Conservation (phyloP, 2,888 invertebrate species). For the Erebia aethiops region DNA sequence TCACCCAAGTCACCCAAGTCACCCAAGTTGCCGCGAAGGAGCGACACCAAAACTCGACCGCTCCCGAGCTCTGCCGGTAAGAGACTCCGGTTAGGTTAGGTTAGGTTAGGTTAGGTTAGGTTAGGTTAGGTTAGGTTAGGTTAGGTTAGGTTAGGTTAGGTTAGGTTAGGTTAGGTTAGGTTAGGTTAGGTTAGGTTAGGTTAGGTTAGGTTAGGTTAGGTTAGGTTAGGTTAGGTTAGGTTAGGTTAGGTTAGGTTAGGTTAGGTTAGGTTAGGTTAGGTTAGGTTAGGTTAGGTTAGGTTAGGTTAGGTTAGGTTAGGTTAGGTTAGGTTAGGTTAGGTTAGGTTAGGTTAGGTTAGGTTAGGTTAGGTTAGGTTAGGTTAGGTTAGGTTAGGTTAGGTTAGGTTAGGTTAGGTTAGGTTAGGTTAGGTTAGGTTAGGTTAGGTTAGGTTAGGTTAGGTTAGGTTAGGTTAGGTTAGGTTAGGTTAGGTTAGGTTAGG, state of each 20-base stretch:
- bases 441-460: slow-evolving; percentile 42
- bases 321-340: slow-evolving; percentile 31
- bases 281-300: slow-evolving; percentile 31
- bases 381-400: slow-evolving; percentile 31
- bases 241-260: slow-evolving; percentile 3
- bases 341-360: slow-evolving; percentile 35
- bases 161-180: slow-evolving; percentile 1
- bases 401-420: slow-evolving; percentile 32
- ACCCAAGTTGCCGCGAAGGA: too few species aligned
- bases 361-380: slow-evolving; percentile 30
- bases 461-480: slow-evolving; percentile 38
- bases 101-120: too few species aligned
- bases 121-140: too few species aligned
- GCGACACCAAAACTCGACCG: too few species aligned
- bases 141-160: slow-evolving; percentile 22
- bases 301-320: slow-evolving; percentile 31
- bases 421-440: slow-evolving; percentile 39
- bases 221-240: slow-evolving; percentile 18
- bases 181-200: too few species aligned
- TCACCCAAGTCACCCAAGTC: too few species aligned
- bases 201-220: slow-evolving; percentile 7
- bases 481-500: slow-evolving; percentile 25
- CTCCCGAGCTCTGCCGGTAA: too few species aligned
- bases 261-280: slow-evolving; percentile 30
- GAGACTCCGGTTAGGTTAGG: too few species aligned